A percentile compares a stretch with the other conserved stretches of the same genome.
These are phyloP conservation scores for Bhutanitis thaidina DNA, from an alignment of 2,888 invertebrate genomes.

Conservation along the genomic window DNA sequence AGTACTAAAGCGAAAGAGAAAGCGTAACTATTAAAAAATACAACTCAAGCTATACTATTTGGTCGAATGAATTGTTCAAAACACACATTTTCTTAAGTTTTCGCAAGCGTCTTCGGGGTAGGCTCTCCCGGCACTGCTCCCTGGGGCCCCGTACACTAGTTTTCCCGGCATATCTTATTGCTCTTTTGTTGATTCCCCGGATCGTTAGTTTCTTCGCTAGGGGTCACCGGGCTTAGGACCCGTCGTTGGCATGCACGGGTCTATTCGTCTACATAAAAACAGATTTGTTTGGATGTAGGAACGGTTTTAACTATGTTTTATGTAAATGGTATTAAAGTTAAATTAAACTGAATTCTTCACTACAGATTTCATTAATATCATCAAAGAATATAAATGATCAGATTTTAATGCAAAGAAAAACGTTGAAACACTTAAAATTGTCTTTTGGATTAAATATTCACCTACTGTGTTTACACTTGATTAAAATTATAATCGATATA, in stretches of 20 bases:
- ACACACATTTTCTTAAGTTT: constrained; percentile 45
- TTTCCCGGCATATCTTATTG: constrained; percentile 80
- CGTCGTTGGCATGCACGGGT: constrained; percentile 27
- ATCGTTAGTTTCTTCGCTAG: constrained; percentile 78
- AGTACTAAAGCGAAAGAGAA: no score
- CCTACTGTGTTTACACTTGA: no score
- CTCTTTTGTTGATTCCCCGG: constrained; percentile 77
- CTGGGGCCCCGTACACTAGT: constrained; percentile 71
- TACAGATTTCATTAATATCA: no score
- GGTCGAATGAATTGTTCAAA: constrained; percentile 27
- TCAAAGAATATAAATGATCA: no score
- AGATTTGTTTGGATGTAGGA: background rate
- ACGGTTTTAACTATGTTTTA: background rate
- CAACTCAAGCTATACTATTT: no score
- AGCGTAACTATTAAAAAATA: no score
- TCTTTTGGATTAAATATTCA: no score
- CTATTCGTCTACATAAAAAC: constrained; percentile 16
- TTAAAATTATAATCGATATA: no score
- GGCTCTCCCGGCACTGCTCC: constrained; percentile 44
- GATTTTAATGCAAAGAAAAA: no score
- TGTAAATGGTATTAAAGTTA: background rate
- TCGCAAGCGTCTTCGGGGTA: constrained; percentile 40
- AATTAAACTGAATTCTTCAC: no score
- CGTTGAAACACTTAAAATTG: no score
- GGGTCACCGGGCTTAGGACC: constrained; percentile 47